phyloP scores from a whole-genome alignment of 2,797 vertebrate genomes.

The Myotis daubentonii region DNA sequence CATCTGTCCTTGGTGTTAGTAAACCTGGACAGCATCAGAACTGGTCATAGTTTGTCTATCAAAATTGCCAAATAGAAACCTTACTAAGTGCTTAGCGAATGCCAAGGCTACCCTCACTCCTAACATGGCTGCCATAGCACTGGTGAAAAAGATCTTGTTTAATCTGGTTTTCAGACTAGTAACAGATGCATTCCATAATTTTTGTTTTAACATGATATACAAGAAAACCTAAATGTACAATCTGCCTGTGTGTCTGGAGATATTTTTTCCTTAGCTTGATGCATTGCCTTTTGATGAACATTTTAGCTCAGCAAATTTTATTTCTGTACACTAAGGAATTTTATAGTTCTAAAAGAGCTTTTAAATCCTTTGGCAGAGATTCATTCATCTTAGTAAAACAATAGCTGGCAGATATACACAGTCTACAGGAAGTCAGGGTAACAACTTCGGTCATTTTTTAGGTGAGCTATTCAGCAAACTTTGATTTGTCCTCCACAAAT shows the following conservation, averaged over 20 bases:
- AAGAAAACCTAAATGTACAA: slow-evolving; percentile 57
- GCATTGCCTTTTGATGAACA: slow-evolving; percentile 69
- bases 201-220: slow-evolving; percentile 62
- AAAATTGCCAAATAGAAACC: background rate
- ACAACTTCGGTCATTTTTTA: slow-evolving; percentile 62
- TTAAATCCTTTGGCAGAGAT: slow-evolving; percentile 71
- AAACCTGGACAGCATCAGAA: background rate
- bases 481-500: slow-evolving; percentile 57
- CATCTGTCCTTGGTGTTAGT: background rate
- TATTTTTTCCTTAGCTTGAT: slow-evolving; percentile 53
- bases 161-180: slow-evolving; percentile 5
- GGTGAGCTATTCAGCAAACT: slow-evolving; percentile 59
- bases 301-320: slow-evolving; percentile 74
- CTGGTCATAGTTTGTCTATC: background rate
- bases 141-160: background rate
- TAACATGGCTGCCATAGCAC: background rate
- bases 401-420: slow-evolving; percentile 67
- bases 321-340: slow-evolving; percentile 72
- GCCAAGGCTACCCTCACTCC: background rate
- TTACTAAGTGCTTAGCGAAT: background rate
- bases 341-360: slow-evolving; percentile 68
- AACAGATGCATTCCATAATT: slow-evolving; percentile 53
- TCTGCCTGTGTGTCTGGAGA: slow-evolving; percentile 56
- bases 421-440: slow-evolving; percentile 66
- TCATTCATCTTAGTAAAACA: slow-evolving; percentile 72